Evolutionary conservation across 1,140 invertebrate species (phyloP), one percentile per base, ranked within the genome.

Genomic region (Tetraneura akinire): DNA sequence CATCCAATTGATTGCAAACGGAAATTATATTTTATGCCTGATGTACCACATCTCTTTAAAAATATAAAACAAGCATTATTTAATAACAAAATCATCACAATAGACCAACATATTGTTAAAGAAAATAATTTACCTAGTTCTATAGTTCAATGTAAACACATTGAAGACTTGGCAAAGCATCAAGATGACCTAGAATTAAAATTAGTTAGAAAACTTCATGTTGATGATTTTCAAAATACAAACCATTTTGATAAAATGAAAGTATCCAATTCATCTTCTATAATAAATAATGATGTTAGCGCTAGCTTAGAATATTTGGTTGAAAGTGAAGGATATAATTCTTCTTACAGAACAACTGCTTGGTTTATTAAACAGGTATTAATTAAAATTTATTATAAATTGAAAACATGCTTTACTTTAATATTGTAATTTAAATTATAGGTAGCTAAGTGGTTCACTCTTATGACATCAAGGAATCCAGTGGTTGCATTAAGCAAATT

Each of bases 181-280:
- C 55, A 57, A 57, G 23, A 57, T 23, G 13, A 57, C 14, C 21
- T 23, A 23, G 55, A 57, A 57, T 23, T 26, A 14, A 57, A 57
- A 26, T 1, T 26, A 26, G 21, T 26, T 26, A 11, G 23, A 10
- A 57, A 57, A 13, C 21, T 57, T 14, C 11, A 57, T 23, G 21
- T 11, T 14, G 23, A 57, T 14, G 23, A 57, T 4, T 57, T 57
- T 26, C 0, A 57, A 23, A 57, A 57, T 5, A 0, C 55, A 14
- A 57, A 57, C 26, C 55, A 57, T 57, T 57, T 57, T 57, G 55
- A 57, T 26, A 57, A 57, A 1, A 57, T 57, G 55, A 57, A 57
- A 26, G 55, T 57, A 23, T 57, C 55, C 23, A 57, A 57, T 14
- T 4, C 55, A 14, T 13, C 11, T 57, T 26, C 23, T 21, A 57